A percentile compares a stretch with the other conserved stretches of the same genome.
phyloP scores from a whole-genome alignment of 2,113 vertebrate genomes.

The Stegostoma tigrinum region DNA sequence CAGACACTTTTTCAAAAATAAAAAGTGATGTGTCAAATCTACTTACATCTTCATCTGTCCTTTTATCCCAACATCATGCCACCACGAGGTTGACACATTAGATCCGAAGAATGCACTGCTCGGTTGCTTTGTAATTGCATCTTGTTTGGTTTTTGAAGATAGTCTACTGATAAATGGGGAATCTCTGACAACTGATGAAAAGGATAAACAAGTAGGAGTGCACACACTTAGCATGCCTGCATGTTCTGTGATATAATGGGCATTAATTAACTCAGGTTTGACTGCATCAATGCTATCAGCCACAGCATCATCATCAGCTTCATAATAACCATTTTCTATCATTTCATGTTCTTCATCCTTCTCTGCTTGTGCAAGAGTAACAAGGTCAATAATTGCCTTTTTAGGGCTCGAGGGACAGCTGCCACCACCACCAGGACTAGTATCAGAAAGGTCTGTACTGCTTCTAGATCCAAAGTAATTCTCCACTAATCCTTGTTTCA shows the following conservation, averaged over 20 bases:
- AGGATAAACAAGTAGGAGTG: conserved; percentile 62
- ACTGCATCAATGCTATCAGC: conserved; percentile 46
- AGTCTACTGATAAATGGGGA: conserved; percentile 59
- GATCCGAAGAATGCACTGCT: conserved; percentile 51
- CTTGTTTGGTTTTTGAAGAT: conserved; percentile 58
- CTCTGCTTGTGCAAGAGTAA: conserved; percentile 52
- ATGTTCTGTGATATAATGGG: conserved; percentile 48
- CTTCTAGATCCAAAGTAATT: conserved; percentile 88
- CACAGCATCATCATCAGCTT: conserved; percentile 55
- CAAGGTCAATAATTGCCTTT: conserved; percentile 48
- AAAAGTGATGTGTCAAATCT: conserved; percentile 24
- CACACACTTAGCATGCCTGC: conserved; percentile 54
- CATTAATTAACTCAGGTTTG: conserved; percentile 52
- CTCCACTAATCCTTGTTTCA: conserved; percentile 89
- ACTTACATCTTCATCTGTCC: conserved; percentile 89
- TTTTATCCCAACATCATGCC: conserved; percentile 69
- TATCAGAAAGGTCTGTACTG: conserved; percentile 72
- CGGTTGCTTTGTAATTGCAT: conserved; percentile 63
- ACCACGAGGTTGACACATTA: conserved; percentile 68
- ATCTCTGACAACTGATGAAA: conserved; percentile 59
- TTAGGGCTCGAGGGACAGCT: conserved; percentile 53
- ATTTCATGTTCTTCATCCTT: conserved; percentile 73
- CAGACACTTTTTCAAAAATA: neutral
- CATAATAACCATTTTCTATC: conserved; percentile 94
- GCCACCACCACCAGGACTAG: conserved; percentile 63